Base-by-base conservation (phyloP, 2,797 vertebrate genomes). In the Myoxocephalus aenaeus region DNA sequence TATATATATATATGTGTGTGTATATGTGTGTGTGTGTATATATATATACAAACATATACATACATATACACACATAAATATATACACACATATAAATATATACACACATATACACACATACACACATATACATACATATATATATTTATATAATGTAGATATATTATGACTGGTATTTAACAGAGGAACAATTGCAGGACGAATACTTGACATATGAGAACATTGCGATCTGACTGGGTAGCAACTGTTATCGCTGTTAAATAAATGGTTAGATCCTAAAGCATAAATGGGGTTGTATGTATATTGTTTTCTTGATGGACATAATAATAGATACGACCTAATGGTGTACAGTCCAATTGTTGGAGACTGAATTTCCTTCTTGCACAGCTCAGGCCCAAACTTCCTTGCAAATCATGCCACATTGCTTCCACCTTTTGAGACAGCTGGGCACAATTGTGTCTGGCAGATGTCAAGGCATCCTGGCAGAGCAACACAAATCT, bases 401-500 rank as follows among this genome's bases (percentile, higher is more conserved):
- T 83, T 80, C 77, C 76, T 87, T 81, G 81, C 83, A 88, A 89
- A 86, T 86, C 88, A 84, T 82, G 75, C 70, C 73, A 83, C 86
- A 86, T 85, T 82, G 82, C 86, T 87, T 82, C 89, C 85, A 87
- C 89, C 83, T 89, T 87, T 79, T 17, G 61, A 90, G 90, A 88
- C 85, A 87, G 88, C 86, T 89, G 88, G 88, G 70, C 72, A 22
- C 90, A 87, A 89, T 93, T 88, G 92, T 90, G 86, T 87, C 86
- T 91, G 90, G 88, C 91, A 94, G 91, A 90, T 93, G 92, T 93
- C 90, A 92, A 91, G 83, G 85, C 90, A 90, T 90, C 70, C 84
- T 92, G 92, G 92, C 89, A 90, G 72, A 63, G 77, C 85, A 80
- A 83, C 82, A 88, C 61, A 88, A 92, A 91, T 90, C 77, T 88